These are phyloP conservation scores for Ficedula albicollis DNA, from an alignment of 2,797 vertebrate genomes.

Conservation along the genomic window DNA sequence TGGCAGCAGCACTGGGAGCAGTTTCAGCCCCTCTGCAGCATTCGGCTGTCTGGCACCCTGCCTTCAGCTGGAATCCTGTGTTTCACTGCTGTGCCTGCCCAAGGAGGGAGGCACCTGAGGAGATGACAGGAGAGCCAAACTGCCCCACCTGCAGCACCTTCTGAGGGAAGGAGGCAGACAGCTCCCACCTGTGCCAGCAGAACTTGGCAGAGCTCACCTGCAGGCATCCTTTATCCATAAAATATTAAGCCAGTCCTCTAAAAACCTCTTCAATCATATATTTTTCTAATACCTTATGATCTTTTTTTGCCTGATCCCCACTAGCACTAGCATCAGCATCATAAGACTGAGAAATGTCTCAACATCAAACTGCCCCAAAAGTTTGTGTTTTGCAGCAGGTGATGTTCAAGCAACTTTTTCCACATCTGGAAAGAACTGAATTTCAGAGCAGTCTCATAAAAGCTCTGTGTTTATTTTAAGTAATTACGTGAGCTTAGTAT, in stretches of 20 bases:
- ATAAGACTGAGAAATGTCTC: not conserved
- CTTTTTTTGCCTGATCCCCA: not conserved
- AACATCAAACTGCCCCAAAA: not conserved
- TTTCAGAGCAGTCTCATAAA: not conserved
- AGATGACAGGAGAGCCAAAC: not conserved
- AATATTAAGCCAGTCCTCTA: not conserved
- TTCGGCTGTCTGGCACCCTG: not conserved
- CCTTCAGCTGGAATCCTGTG: not conserved
- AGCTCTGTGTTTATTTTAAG: conserved; percentile 15
- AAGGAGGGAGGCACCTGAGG: not conserved
- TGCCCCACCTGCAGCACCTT: conserved; percentile 26
- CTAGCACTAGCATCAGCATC: not conserved
- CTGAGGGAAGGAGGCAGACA: not conserved
- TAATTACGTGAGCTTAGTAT: not conserved
- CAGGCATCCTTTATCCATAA: not conserved
- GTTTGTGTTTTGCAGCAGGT: rapidly evolving
- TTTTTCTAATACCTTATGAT: not conserved
- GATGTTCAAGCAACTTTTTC: rapidly evolving
- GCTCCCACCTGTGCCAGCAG: not conserved
- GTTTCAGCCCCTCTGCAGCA: not conserved
- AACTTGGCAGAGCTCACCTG: not conserved
- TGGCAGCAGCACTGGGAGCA: not conserved
- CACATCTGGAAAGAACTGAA: not conserved
- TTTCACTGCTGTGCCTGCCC: not conserved
- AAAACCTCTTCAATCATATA: not conserved